Evolutionary conservation across 2,797 vertebrate species (phyloP), one percentile per base, ranked within the genome.

Genomic region (Dryobates pubescens): DNA sequence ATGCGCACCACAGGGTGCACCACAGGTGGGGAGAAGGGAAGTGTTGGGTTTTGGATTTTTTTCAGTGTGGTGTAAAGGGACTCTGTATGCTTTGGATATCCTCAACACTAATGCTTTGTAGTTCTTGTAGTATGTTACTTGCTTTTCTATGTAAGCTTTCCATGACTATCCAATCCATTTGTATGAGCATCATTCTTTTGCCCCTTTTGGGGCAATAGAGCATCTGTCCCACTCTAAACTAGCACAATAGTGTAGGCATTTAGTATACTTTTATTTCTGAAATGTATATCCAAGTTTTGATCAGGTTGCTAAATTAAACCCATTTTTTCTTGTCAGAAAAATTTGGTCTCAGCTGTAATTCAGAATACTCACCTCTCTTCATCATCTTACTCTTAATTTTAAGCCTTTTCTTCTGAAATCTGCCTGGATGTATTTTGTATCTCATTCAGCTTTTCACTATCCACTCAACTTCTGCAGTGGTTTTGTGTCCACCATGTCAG

Each of bases 331-430:
- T 84, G 43, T 49, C 62, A 82, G 15, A 93, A 75, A 88, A 74
- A 56, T 23, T 29, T 82, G 36, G 3, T 83, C 58, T 85, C 17
- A 68, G 11, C 34, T 17, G 3, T 77, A 56, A 57, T 90, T 91
- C 92, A 81, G 47, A 61, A 83, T 76, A 69, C 10, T 62, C n/a
- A 63, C 80, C 57, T 83, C 57, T 88, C n/a, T 89, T 85, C 17
- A 2, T 57, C 27, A 65, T 75, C 63, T 91, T 34, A 65, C 23
- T 83, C 87, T 27, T 43, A 67, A 51, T 5, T 62, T 85, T 79
- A 86, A 49, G 56, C 19, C 86, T 90, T 65, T 67, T 80, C 38
- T 14, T 85, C 51, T 81, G 58, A 94, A 95, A 85, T 94, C 24
- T 82, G 20, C 71, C 13, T 73, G 72, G 45, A 29, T 78, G 73